A percentile compares a stretch with the other conserved stretches of the same genome.
Evolutionary conservation across 1,140 invertebrate species (phyloP).

Genomic region (Hyles vespertilio): DNA sequence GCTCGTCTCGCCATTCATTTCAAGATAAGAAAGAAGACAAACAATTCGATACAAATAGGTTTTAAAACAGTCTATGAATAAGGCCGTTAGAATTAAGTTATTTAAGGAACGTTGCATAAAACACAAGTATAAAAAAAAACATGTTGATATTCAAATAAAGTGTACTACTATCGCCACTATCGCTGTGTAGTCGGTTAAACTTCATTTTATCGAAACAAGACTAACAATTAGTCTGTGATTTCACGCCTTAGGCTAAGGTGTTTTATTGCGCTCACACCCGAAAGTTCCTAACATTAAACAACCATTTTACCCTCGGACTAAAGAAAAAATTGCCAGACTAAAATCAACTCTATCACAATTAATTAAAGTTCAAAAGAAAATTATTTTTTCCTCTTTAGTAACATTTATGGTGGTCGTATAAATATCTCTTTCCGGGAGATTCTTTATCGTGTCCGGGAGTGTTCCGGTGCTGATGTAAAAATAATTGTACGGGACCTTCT

Average conservation of each 20-base stretch:
- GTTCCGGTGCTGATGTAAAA: conserved; percentile 34
- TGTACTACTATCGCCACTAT: neutral
- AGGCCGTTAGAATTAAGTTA: too few relatives aligned
- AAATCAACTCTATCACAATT: conserved; percentile 10
- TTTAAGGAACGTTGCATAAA: too few relatives aligned
- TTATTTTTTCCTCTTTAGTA: conserved; percentile 7
- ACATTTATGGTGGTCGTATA: conserved; percentile 18
- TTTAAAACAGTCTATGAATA: too few relatives aligned
- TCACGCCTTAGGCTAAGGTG: conserved; percentile 26
- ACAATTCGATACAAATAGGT: too few relatives aligned
- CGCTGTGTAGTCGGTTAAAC: neutral
- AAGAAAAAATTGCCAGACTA: neutral
- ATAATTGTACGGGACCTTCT: conserved; percentile 27
- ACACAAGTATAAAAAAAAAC: too few relatives aligned
- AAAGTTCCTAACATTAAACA: conserved; percentile 21
- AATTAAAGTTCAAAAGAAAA: conserved; percentile 6
- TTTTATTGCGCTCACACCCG: conserved; percentile 29
- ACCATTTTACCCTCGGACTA: neutral
- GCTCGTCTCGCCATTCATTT: too few relatives aligned
- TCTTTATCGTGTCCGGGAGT: conserved; percentile 32
- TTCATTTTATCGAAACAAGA: conserved; percentile 27
- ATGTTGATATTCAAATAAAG: too few relatives aligned
- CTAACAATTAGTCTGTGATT: conserved; percentile 31
- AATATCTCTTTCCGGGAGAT: conserved; percentile 35
- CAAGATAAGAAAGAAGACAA: too few relatives aligned